These are phyloP conservation scores for Cryptocheilus praepositus DNA, from an alignment of 2,888 invertebrate species.

Conservation along the genomic window DNA sequence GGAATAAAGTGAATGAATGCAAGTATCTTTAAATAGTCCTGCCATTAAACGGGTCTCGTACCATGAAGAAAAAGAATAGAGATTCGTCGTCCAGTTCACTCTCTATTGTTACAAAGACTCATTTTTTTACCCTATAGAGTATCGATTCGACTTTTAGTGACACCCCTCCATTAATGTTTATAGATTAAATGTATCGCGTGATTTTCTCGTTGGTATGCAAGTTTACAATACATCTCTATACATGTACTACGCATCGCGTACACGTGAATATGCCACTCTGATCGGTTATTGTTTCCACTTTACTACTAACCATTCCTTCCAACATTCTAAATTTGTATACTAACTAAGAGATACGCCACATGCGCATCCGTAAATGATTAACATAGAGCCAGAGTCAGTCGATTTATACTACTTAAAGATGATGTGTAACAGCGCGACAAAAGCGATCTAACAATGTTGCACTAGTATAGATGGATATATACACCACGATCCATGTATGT, in stretches of 20 bases:
- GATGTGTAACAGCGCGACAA: too few species aligned
- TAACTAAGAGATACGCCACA: conserved; percentile 13
- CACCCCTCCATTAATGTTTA: conserved; percentile 48
- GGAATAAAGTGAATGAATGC: conserved; percentile 12
- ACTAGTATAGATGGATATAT: conserved; percentile 42
- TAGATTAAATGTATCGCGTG: conserved; percentile 29
- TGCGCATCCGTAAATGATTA: background rate
- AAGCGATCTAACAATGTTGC: conserved; percentile 26
- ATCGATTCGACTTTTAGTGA: conserved; percentile 41
- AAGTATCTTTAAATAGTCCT: conserved; percentile 48
- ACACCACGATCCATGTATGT: conserved; percentile 59
- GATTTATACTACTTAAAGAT: conserved; percentile 19
- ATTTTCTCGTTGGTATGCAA: conserved; percentile 15
- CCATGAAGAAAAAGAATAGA: conserved; percentile 45
- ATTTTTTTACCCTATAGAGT: conserved; percentile 51
- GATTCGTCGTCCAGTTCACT: conserved; percentile 30
- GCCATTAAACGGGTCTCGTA: conserved; percentile 44
- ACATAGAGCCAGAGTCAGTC: conserved; percentile 17
- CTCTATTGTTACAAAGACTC: conserved; percentile 50
- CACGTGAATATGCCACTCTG: too few species aligned
- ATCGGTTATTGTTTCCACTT: conserved; percentile 14
- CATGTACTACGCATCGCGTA: background rate
- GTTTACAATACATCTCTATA: background rate
- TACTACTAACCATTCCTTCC: conserved; percentile 30
- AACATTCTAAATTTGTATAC: conserved; percentile 24